Conservation (phyloP, 1,140 invertebrate species). For the Trichonephila clavata region DNA sequence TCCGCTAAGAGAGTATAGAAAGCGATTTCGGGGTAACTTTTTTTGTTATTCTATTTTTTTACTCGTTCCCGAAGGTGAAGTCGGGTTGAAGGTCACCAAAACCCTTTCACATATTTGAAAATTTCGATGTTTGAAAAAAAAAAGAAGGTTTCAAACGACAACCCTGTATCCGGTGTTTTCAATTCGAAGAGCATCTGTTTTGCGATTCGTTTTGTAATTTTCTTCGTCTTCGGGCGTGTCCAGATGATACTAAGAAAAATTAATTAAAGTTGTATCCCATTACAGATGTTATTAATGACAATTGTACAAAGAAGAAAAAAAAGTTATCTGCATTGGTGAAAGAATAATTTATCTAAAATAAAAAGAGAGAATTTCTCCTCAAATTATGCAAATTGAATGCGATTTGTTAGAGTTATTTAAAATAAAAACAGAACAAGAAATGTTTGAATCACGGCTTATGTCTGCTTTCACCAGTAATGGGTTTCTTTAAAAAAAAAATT, state of each 20-base stretch:
- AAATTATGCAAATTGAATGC: too few species aligned
- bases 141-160: neutral
- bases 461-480: too few species aligned
- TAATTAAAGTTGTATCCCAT: neutral
- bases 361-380: too few species aligned
- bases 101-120: slow-evolving; percentile 56
- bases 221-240: neutral
- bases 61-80: slow-evolving; percentile 31
- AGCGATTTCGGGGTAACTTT: slow-evolving; percentile 31
- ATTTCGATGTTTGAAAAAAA: neutral
- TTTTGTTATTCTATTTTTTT: neutral
- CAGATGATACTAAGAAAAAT: neutral
- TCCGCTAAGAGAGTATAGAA: slow-evolving; percentile 44
- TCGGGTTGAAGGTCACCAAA: slow-evolving; percentile 61
- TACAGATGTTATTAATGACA: neutral
- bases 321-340: too few species aligned
- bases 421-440: too few species aligned
- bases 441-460: too few species aligned
- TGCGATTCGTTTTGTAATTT: neutral
- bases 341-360: too few species aligned
- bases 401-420: too few species aligned
- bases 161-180: slow-evolving; percentile 14
- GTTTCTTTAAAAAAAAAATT: too few species aligned
- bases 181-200: slow-evolving; percentile 1
- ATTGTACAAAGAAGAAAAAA: too few species aligned